Evolutionary conservation across 2,797 vertebrate genomes (phyloP).

Genomic region (Knipowitschia caucasica): DNA sequence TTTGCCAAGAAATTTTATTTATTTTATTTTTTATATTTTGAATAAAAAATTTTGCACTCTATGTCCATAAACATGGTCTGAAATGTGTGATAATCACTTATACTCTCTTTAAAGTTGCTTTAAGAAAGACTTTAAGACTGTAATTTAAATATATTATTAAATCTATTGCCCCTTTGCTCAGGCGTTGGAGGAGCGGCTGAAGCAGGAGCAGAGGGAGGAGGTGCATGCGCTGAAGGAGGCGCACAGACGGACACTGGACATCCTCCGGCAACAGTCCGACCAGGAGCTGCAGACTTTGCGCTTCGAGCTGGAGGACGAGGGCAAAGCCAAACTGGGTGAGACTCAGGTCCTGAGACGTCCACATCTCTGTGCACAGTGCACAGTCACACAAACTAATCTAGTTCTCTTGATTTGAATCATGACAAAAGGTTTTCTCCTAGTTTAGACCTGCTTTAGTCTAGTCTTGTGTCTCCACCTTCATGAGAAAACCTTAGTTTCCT

Average conservation of each 20-base stretch:
- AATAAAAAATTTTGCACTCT: no score
- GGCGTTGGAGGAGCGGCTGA: slow-evolving; percentile 92
- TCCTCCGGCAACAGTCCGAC: slow-evolving; percentile 89
- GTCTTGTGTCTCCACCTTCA: not conserved
- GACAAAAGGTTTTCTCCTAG: not conserved
- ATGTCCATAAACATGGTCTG: no score
- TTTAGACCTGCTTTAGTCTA: not conserved
- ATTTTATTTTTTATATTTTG: no score
- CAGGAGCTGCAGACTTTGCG: slow-evolving; percentile 95
- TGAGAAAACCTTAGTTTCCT: no score
- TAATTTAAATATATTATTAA: no score
- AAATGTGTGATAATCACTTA: no score
- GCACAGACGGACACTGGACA: slow-evolving; percentile 91
- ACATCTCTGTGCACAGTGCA: not conserved
- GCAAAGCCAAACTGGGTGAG: slow-evolving; percentile 89
- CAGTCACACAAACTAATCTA: no score
- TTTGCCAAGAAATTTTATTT: no score
- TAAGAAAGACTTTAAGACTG: no score
- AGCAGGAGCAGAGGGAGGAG: slow-evolving; percentile 91
- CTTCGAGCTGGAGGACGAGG: slow-evolving; percentile 95
- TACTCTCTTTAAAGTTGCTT: no score
- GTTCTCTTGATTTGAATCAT: no score
- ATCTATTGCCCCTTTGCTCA: slow-evolving; percentile 37
- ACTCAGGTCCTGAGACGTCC: no score
- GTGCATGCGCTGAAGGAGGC: slow-evolving; percentile 90